Conservation (phyloP, 2,888 invertebrate genomes). For the Hypomecis punctinalis region DNA sequence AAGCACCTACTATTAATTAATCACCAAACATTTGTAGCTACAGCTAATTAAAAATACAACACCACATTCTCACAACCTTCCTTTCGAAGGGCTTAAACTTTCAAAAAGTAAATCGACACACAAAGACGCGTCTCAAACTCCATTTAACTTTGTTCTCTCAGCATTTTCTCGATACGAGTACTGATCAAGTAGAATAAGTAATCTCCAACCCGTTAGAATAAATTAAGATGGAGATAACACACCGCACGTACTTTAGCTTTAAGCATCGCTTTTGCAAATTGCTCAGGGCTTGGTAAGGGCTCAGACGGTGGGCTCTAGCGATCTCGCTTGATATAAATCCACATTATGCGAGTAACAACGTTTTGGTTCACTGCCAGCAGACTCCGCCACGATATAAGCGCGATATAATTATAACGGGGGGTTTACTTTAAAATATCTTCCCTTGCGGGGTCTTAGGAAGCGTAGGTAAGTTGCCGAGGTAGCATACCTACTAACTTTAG, state of each 20-base stretch:
- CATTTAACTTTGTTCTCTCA: constrained; percentile 17
- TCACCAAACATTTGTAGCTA: too few relatives aligned
- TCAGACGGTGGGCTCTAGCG: constrained; percentile 45
- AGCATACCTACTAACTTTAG: too few relatives aligned
- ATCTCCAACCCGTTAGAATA: constrained; percentile 45
- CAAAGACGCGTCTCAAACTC: constrained; percentile 11
- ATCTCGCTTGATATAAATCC: constrained; percentile 71
- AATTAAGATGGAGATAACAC: constrained; percentile 53
- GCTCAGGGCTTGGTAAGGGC: constrained; percentile 62
- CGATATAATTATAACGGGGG: constrained; percentile 42
- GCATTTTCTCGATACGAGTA: constrained; percentile 20
- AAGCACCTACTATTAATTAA: too few relatives aligned
- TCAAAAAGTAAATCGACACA: background rate
- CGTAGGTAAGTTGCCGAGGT: too few relatives aligned
- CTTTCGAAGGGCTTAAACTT: too few relatives aligned
- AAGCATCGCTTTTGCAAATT: constrained; percentile 65
- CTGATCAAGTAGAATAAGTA: constrained; percentile 24
- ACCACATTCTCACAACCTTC: too few relatives aligned
- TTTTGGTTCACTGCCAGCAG: constrained; percentile 81
- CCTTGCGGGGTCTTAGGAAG: background rate
- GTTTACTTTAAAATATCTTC: constrained; percentile 18
- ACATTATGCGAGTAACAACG: constrained; percentile 78
- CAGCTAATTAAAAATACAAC: too few relatives aligned
- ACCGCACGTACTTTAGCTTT: constrained; percentile 45
- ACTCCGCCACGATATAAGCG: constrained; percentile 50